phyloP scores from a whole-genome alignment of 2,888 invertebrate genomes.

The Nephrotoma appendiculata region DNA sequence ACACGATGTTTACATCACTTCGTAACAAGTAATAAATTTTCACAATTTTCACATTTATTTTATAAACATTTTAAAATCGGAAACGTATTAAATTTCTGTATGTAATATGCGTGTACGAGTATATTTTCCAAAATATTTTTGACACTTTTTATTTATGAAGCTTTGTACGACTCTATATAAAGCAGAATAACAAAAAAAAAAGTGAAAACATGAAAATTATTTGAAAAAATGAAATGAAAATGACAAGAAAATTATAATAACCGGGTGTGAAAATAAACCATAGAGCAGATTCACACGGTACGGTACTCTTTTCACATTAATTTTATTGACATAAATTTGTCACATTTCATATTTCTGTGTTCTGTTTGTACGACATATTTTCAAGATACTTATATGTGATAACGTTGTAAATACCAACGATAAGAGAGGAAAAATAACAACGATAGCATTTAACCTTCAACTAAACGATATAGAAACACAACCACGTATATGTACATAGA shows the following conservation, averaged over 20 bases:
- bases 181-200: neutral
- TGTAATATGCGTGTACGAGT: neutral
- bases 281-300: neutral
- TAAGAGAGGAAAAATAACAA: neutral
- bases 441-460: neutral
- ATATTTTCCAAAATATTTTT: neutral
- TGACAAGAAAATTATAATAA: neutral
- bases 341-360: neutral
- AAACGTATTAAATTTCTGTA: neutral
- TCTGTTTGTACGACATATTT: neutral
- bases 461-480: neutral
- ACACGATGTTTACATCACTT: neutral
- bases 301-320: neutral
- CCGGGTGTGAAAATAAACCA: neutral
- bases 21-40: neutral
- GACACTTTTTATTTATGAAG: neutral
- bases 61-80: neutral
- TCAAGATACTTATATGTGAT: neutral
- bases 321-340: neutral
- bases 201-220: neutral
- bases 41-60: neutral
- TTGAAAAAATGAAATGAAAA: neutral
- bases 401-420: neutral
- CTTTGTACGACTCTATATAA: neutral
- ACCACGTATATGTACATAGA: neutral